Evolutionary conservation across 2,888 invertebrate species (phyloP).

Genomic region (Tenthredo scrophulariae): DNA sequence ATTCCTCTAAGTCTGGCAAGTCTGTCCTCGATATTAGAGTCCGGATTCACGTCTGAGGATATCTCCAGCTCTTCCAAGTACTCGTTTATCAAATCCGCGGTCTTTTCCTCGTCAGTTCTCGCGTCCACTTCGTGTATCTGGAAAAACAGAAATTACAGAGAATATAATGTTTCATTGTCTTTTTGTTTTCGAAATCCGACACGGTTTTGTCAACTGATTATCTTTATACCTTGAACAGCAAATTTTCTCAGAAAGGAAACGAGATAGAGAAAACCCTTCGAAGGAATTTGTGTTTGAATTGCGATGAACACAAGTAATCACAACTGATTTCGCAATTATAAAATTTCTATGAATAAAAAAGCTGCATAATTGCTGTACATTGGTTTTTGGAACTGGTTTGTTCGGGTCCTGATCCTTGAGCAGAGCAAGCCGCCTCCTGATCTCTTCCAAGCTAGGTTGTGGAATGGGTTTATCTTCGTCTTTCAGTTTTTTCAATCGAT

Average conservation of each 20-base stretch:
- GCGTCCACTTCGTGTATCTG: slow-evolving; percentile 79
- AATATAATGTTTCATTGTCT: not conserved
- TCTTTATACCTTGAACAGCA: not conserved
- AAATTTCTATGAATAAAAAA: not conserved
- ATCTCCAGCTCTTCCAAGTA: slow-evolving; percentile 79
- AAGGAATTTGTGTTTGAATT: not conserved
- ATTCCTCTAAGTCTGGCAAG: slow-evolving; percentile 80
- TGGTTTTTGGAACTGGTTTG: slow-evolving; percentile 58
- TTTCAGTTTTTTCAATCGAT: slow-evolving; percentile 85
- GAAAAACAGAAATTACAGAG: not conserved
- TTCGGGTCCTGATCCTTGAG: slow-evolving; percentile 82
- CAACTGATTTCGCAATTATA: not conserved
- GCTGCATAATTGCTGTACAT: slow-evolving; percentile 61
- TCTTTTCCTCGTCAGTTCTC: slow-evolving; percentile 86
- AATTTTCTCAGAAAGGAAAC: not conserved
- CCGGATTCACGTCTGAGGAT: slow-evolving; percentile 77
- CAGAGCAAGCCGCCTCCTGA: slow-evolving; percentile 83
- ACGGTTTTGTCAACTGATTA: not conserved
- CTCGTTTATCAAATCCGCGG: slow-evolving; percentile 84
- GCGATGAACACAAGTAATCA: not conserved
- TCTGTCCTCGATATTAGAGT: slow-evolving; percentile 80
- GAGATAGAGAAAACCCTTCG: not conserved
- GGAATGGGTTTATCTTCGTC: slow-evolving; percentile 79
- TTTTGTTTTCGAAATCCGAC: not conserved
- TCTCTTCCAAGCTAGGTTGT: slow-evolving; percentile 83